Evolutionary conservation across 2,888 invertebrate genomes (phyloP), one percentile per base, ranked within the genome.

Genomic region (Dicycla oo): DNA sequence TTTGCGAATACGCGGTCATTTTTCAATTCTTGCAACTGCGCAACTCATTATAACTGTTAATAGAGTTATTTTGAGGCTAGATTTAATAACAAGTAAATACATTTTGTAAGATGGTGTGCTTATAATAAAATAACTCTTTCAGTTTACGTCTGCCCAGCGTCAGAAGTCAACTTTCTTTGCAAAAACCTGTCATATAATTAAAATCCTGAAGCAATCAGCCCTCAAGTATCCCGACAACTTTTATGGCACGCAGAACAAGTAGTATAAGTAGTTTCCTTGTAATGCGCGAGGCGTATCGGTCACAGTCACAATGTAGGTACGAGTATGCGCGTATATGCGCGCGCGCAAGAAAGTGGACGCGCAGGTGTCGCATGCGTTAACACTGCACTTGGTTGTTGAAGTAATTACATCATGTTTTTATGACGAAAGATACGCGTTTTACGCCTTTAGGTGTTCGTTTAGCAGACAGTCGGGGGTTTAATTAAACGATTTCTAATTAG

Each of bases 331-430:
- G 26, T 49, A 43, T 56, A 85, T 78, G 84, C 81, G 82, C 45
- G 53, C 54, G 81, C 76, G 78, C 79, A 90, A 82, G 90, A 90
- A 89, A 90, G 91, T 87, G 80, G 84, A 80, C 75, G 77, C 76
- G 61, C 86, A 84, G 85, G 84, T 86, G 87, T 83, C 73, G 67
- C 64, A 69, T 73, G 40, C 66, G 67, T 80, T 87, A 82, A 83
- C 84, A 83, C 78, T 82, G 81, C 79, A 86, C 84, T 87, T 87
- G 87, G 84, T 85, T 85, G 86, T 84, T 82, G 75, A 78, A 73
- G 83, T 83, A 80, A 82, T 87, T 86, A 82, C 85, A 78, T 85
- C 84, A 86, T 64, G 67, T 64, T 68, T 58, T 66, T 62, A 74
- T 74, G 58, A 69, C 40, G 60, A 70, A 57, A 26, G 20, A 51